Evolutionary conservation across 1,140 invertebrate genomes (phyloP).

Genomic region (Musca vetustissima): DNA sequence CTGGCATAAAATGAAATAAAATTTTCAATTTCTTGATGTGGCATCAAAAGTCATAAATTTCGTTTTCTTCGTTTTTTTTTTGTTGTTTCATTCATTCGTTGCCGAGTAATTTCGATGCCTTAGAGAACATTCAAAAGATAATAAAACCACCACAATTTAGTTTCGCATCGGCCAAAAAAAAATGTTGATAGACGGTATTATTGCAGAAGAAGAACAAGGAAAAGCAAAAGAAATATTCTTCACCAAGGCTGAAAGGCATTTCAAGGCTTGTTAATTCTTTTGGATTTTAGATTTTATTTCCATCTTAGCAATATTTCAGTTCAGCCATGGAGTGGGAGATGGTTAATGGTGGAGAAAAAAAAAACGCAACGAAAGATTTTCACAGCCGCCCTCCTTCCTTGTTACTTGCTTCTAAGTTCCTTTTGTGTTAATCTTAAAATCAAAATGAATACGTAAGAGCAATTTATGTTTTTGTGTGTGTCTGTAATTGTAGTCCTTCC

Average conservation of each 20-base stretch:
- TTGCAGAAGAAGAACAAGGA: neutral
- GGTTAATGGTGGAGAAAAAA: no score
- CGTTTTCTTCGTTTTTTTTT: no score
- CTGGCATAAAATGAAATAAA: neutral
- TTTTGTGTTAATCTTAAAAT: neutral
- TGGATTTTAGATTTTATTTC: neutral
- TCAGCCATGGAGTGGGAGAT: no score
- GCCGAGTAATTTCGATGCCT: no score
- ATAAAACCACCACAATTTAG: slow-evolving; percentile 19
- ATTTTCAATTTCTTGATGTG: slow-evolving; percentile 22
- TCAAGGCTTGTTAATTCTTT: slow-evolving; percentile 19
- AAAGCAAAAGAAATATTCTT: neutral
- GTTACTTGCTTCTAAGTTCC: no score
- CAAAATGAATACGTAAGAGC: neutral
- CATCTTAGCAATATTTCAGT: no score
- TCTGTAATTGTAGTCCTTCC: neutral
- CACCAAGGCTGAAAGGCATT: neutral
- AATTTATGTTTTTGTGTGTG: neutral
- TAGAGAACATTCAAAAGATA: neutral
- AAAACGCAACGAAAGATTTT: no score
- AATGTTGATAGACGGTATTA: neutral
- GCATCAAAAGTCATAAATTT: slow-evolving; percentile 22
- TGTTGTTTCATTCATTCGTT: no score
- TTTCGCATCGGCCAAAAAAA: neutral
- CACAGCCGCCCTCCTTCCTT: no score